phyloP scores from a whole-genome alignment of 2,888 invertebrate species.

The Lithosia quadra region DNA sequence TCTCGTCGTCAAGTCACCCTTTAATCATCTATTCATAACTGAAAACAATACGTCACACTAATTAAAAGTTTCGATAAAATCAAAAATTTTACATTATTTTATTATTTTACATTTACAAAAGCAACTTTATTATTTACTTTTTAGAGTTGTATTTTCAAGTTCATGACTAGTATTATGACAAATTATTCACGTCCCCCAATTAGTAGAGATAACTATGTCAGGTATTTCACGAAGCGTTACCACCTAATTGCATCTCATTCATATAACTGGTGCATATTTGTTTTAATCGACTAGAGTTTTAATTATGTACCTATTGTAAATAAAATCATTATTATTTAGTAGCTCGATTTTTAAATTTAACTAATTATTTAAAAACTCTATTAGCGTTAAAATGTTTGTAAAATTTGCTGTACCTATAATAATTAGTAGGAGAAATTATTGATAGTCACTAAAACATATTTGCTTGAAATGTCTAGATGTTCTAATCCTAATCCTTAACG shows the following conservation, averaged over 20 bases:
- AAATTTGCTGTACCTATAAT: background rate
- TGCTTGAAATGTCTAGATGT: too few relatives aligned
- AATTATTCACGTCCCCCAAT: background rate
- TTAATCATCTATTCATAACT: constrained; percentile 45
- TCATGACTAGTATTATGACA: background rate
- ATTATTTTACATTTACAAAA: too few relatives aligned
- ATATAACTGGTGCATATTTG: constrained; percentile 12
- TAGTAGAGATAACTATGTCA: constrained; percentile 8
- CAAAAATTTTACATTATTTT: constrained; percentile 22
- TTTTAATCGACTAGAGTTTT: background rate
- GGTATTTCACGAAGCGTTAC: background rate
- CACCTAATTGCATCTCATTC: constrained; percentile 2
- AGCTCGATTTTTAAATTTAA: background rate
- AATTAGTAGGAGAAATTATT: too few relatives aligned
- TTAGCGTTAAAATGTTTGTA: background rate
- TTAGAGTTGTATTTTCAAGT: constrained; percentile 5
- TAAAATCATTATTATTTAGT: background rate
- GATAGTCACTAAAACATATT: too few relatives aligned
- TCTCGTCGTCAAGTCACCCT: constrained; percentile 13
- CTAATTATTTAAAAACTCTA: background rate
- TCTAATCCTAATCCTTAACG: constrained; percentile 6
- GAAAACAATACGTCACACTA: constrained; percentile 55
- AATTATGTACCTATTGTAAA: background rate
- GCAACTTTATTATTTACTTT: constrained; percentile 10
- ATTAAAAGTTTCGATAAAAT: constrained; percentile 62